Percentiles rank a stretch among this genome's conserved stretches.
These are phyloP conservation scores for Tapirus terrestris DNA, from an alignment of 2,113 vertebrate species.

Conservation along the genomic window DNA sequence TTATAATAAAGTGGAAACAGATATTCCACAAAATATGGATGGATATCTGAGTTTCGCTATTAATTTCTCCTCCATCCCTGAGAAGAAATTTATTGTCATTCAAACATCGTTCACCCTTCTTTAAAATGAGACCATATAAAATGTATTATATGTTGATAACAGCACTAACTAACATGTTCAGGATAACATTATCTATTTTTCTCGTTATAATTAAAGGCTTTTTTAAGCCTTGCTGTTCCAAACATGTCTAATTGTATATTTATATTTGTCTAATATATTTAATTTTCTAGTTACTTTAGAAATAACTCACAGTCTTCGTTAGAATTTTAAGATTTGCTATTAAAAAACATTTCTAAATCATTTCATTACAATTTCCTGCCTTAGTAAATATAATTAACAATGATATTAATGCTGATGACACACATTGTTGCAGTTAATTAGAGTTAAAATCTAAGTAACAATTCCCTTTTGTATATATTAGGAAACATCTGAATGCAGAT, in stretches of 20 bases:
- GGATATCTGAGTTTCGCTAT: neutral
- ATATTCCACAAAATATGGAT: neutral
- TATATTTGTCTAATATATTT: neutral
- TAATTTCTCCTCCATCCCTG: neutral
- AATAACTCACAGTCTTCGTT: neutral
- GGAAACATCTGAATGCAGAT: neutral
- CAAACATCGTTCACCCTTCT: neutral
- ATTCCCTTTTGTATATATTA: neutral
- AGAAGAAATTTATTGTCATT: neutral
- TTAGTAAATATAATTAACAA: constrained; percentile 17
- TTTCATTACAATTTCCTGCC: neutral
- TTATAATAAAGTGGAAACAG: neutral
- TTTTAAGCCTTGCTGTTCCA: neutral
- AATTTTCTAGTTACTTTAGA: constrained; percentile 18
- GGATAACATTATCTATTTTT: neutral
- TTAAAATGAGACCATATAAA: neutral
- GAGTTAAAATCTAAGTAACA: neutral
- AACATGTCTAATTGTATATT: neutral
- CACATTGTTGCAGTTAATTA: neutral
- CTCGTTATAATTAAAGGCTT: neutral
- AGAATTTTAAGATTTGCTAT: neutral
- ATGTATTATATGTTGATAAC: neutral
- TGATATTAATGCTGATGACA: neutral
- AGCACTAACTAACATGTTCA: neutral
- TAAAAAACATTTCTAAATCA: constrained; percentile 20